A percentile compares a stretch with the other conserved stretches of the same genome.
These are phyloP conservation scores for Petroica traversi DNA, from an alignment of 2,113 vertebrate genomes.

Conservation along the genomic window DNA sequence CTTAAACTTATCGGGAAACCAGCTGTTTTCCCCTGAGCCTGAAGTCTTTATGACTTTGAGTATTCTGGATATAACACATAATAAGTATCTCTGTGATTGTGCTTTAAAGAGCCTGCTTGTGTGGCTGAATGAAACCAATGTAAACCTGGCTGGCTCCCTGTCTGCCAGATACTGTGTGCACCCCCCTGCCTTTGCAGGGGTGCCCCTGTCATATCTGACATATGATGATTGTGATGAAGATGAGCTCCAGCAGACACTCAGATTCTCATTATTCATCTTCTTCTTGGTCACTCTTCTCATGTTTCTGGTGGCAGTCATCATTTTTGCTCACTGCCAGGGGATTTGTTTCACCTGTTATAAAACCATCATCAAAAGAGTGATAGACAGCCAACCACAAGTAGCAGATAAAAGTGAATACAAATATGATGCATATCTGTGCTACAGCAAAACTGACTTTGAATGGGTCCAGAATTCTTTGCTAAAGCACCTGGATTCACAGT, in stretches of 20 bases:
- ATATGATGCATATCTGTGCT: constrained; percentile 88
- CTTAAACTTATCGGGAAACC: constrained; percentile 81
- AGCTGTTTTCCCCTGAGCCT: constrained; percentile 81
- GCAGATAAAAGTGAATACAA: neutral
- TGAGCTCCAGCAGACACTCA: constrained; percentile 65
- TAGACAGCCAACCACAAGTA: neutral
- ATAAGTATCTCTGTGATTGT: constrained; percentile 84
- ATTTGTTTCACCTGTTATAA: constrained; percentile 80
- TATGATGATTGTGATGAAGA: constrained; percentile 65
- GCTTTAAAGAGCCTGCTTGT: constrained; percentile 70
- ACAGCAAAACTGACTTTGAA: constrained; percentile 80
- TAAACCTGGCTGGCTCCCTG: constrained; percentile 52
- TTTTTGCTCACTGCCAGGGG: constrained; percentile 70
- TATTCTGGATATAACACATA: constrained; percentile 73
- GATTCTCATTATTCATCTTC: constrained; percentile 72
- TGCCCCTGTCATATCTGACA: constrained; percentile 44
- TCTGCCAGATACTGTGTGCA: constrained; percentile 72
- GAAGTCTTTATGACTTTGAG: constrained; percentile 70
- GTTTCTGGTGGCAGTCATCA: constrained; percentile 24
- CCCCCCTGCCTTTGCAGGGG: constrained; percentile 57
- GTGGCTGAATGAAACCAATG: constrained; percentile 81
- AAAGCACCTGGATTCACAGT: constrained; percentile 81
- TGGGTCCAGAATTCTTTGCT: constrained; percentile 87
- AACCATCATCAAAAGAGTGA: constrained; percentile 42
- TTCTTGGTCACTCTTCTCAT: neutral